Percentiles rank a stretch among this genome's conserved stretches.
These are phyloP conservation scores for Panagrolaimus sp. DNA, from an alignment of 1,140 invertebrate genomes.

Conservation along the genomic window DNA sequence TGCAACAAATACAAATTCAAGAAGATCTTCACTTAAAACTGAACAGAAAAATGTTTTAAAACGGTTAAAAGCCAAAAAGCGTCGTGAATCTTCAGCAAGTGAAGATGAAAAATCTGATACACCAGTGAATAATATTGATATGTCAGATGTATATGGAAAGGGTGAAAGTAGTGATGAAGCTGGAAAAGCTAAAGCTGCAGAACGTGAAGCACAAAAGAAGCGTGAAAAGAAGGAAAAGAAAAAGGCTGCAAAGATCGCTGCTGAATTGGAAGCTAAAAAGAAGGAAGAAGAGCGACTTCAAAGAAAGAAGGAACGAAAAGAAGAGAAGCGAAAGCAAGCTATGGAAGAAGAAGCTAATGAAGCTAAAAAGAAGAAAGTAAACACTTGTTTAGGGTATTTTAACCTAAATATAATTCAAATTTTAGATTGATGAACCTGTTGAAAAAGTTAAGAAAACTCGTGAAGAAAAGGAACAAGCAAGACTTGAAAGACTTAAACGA, in stretches of 20 bases:
- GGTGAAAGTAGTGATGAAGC: background rate
- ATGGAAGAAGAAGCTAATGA: no score
- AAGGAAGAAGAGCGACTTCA: background rate
- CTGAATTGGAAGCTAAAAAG: background rate
- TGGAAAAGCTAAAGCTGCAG: background rate
- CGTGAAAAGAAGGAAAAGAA: background rate
- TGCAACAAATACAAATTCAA: background rate
- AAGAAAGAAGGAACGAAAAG: background rate
- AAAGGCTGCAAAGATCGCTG: background rate
- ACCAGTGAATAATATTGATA: background rate
- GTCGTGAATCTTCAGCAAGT: no score
- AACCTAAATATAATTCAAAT: no score
- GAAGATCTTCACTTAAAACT: background rate
- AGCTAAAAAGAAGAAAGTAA: no score
- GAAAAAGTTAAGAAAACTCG: no score
- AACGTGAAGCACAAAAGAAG: background rate
- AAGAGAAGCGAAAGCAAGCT: no score
- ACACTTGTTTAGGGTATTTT: no score
- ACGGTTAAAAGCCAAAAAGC: background rate
- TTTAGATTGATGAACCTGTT: no score
- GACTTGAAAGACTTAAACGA: no score
- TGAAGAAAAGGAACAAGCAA: no score
- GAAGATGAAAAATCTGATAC: background rate
- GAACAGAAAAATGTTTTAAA: background rate
- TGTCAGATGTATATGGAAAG: background rate